Evolutionary conservation across 2,113 vertebrate genomes (phyloP).

Genomic region (Oophaga pumilio): DNA sequence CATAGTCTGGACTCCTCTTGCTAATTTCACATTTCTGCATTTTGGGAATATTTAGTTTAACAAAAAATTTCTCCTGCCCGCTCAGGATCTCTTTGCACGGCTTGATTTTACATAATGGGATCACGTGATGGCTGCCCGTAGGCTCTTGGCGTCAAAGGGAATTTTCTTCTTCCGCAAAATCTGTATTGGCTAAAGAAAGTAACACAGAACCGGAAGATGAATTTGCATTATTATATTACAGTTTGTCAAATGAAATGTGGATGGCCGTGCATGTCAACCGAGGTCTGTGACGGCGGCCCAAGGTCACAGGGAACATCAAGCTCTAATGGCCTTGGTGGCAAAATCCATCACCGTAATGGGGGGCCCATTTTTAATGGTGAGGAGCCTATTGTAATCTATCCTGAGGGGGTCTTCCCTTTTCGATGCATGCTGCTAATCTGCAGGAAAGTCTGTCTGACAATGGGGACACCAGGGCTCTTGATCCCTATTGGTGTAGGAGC

Average conservation of each 20-base stretch:
- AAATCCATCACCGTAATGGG: too few relatives aligned
- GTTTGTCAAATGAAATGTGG: neutral
- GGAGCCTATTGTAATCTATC: too few relatives aligned
- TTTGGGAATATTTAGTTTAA: neutral
- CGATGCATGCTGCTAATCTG: too few relatives aligned
- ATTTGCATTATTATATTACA: neutral
- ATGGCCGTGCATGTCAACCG: neutral
- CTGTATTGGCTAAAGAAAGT: neutral
- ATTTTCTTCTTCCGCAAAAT: neutral
- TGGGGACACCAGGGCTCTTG: neutral
- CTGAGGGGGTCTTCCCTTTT: too few relatives aligned
- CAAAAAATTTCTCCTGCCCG: neutral
- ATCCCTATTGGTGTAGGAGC: neutral
- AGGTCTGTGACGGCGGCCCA: neutral
- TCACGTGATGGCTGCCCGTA: neutral
- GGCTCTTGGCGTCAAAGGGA: neutral
- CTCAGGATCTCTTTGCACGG: neutral
- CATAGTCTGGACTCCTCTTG: neutral
- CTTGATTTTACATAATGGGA: neutral
- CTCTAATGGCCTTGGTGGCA: too few relatives aligned
- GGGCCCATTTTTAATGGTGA: too few relatives aligned
- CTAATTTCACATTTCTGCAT: conserved; percentile 7
- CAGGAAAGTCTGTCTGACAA: too few relatives aligned
- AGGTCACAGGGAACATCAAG: neutral
- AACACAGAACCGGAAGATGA: neutral